phyloP scores from a whole-genome alignment of 2,888 invertebrate genomes.

The Mycalesis mineus region DNA sequence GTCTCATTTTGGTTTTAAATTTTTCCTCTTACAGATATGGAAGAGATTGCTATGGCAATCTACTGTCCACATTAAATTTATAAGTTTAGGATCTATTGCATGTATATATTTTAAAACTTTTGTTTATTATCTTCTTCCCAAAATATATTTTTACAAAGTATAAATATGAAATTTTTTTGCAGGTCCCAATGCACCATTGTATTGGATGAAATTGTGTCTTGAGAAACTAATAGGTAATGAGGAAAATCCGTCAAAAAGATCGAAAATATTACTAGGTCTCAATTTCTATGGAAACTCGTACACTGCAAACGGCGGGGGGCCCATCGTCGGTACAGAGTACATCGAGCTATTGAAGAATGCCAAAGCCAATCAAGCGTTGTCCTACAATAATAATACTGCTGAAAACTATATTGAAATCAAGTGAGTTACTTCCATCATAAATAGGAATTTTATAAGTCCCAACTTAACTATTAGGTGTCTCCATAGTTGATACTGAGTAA shows the following conservation, averaged over 20 bases:
- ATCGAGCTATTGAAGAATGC: slow-evolving; percentile 85
- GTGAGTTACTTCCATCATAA: slow-evolving; percentile 69
- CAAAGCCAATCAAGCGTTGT: slow-evolving; percentile 83
- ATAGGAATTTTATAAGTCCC: too few relatives aligned
- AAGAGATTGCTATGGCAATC: too few relatives aligned
- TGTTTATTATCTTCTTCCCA: too few relatives aligned
- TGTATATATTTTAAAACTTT: too few relatives aligned
- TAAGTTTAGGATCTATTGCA: too few relatives aligned
- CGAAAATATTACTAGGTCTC: slow-evolving; percentile 90
- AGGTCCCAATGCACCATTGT: slow-evolving; percentile 93
- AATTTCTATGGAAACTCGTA: slow-evolving; percentile 97
- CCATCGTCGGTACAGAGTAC: slow-evolving; percentile 88
- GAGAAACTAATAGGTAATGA: slow-evolving; percentile 83
- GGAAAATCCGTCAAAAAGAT: slow-evolving; percentile 76
- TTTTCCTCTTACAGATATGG: too few relatives aligned
- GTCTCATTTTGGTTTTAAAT: too few relatives aligned
- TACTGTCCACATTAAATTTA: too few relatives aligned
- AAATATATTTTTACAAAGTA: too few relatives aligned
- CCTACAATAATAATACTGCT: slow-evolving; percentile 85
- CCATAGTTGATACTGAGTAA: too few relatives aligned
- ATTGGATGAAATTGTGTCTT: slow-evolving; percentile 89
- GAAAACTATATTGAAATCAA: slow-evolving; percentile 92
- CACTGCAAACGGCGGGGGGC: slow-evolving; percentile 87
- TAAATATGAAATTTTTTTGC: slow-evolving; percentile 32
- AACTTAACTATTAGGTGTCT: too few relatives aligned